These are phyloP conservation scores for Cataglyphis livida DNA, from an alignment of 2,888 invertebrate genomes.

Conservation along the genomic window DNA sequence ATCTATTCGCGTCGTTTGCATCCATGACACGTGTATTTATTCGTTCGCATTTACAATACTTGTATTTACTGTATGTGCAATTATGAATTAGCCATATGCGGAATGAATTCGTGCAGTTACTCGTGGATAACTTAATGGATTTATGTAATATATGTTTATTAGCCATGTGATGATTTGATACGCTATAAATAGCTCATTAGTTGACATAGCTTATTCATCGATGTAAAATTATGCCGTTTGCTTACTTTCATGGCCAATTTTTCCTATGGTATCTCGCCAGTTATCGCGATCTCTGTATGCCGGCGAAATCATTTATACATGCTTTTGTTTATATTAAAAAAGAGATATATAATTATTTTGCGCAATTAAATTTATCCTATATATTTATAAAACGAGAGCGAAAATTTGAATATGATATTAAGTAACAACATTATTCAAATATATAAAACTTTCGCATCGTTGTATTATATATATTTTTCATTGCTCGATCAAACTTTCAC, in stretches of 20 bases:
- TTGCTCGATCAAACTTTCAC: constrained; percentile 26
- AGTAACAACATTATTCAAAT: not conserved
- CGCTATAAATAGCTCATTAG: not conserved
- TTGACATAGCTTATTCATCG: constrained; percentile 6
- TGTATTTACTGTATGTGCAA: not conserved
- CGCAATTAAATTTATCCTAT: not conserved
- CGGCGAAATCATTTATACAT: not conserved
- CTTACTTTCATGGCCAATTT: not conserved
- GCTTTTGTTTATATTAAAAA: not conserved
- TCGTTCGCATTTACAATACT: not conserved
- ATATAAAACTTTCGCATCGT: not conserved
- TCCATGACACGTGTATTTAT: not conserved
- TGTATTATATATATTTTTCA: not conserved
- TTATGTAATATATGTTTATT: constrained; percentile 21
- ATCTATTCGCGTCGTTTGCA: not conserved
- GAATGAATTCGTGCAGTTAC: not conserved
- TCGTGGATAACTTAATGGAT: constrained; percentile 1
- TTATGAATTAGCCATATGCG: constrained; percentile 1
- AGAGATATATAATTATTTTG: not conserved
- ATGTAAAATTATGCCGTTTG: not conserved
- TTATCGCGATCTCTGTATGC: not conserved
- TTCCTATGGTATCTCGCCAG: not conserved
- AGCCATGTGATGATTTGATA: not conserved
- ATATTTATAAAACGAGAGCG: too few species aligned
- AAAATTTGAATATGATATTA: not conserved